These are phyloP conservation scores for Phaedon cochleariae DNA, from an alignment of 2,888 invertebrate species.

Conservation along the genomic window DNA sequence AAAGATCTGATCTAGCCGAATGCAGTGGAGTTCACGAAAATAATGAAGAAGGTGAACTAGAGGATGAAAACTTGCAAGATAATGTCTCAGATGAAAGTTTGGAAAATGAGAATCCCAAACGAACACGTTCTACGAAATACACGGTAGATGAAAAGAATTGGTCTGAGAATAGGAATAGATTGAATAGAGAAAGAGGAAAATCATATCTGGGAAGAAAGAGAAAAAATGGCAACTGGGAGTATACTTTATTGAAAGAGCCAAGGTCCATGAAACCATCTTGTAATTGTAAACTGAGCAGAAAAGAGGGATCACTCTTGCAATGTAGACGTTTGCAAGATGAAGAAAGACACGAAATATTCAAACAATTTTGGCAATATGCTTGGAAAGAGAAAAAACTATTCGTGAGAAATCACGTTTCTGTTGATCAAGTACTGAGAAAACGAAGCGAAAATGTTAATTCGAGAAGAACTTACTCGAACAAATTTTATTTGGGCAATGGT, in stretches of 20 bases:
- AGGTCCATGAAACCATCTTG: slow-evolving; percentile 14
- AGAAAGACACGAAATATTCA: slow-evolving; percentile 15
- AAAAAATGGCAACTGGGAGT: slow-evolving; percentile 14
- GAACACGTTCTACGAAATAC: slow-evolving; percentile 8
- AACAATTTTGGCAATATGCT: slow-evolving; percentile 8
- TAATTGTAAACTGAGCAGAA: slow-evolving; percentile 16
- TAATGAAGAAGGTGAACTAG: background rate
- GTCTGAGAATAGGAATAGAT: slow-evolving; percentile 12
- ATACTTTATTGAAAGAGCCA: slow-evolving; percentile 12
- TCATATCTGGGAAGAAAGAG: slow-evolving; percentile 6
- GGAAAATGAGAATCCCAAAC: slow-evolving; percentile 15
- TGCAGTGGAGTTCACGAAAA: background rate
- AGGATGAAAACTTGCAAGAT: background rate
- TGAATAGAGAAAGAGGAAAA: slow-evolving; percentile 19
- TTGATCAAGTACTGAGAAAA: slow-evolving; percentile 5
- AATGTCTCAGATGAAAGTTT: slow-evolving; percentile 5
- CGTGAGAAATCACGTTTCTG: slow-evolving; percentile 12
- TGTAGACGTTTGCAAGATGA: slow-evolving; percentile 14
- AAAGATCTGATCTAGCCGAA: no score
- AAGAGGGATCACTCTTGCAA: slow-evolving; percentile 5
- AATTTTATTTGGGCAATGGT: slow-evolving; percentile 13
- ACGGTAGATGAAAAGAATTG: background rate
- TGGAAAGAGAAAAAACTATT: slow-evolving; percentile 15
- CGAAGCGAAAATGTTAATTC: slow-evolving; percentile 3
- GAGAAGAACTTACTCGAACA: slow-evolving; percentile 9